Conservation (phyloP, 1,140 invertebrate species). For the Chelonus insularis region DNA sequence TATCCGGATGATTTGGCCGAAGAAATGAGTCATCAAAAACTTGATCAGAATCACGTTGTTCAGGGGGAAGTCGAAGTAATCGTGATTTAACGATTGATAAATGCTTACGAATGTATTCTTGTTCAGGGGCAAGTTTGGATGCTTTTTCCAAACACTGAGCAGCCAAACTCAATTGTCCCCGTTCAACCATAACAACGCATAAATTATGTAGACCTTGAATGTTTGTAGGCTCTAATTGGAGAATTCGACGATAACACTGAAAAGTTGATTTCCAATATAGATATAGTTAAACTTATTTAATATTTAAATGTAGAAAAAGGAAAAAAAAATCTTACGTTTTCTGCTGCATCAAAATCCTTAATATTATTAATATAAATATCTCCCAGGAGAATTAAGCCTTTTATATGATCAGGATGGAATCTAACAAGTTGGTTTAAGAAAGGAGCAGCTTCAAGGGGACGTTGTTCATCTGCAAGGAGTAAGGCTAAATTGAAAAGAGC, state of each 20-base stretch:
- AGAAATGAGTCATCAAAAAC: conserved; percentile 52
- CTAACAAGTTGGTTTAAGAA: conserved; percentile 90
- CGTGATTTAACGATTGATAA: conserved; percentile 81
- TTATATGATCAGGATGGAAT: conserved; percentile 91
- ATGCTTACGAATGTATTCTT: conserved; percentile 89
- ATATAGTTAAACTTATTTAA: no score
- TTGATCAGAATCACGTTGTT: conserved; percentile 47
- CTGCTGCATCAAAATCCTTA: conserved; percentile 90
- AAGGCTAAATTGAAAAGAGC: conserved; percentile 94
- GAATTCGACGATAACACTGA: conserved; percentile 87
- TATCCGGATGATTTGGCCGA: conserved; percentile 19
- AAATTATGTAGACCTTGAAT: conserved; percentile 94
- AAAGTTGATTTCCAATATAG: conserved; percentile 41
- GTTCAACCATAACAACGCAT: conserved; percentile 93
- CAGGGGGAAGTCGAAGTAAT: conserved; percentile 55
- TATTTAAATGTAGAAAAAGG: no score
- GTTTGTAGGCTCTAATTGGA: conserved; percentile 86
- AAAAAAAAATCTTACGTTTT: conserved; percentile 76
- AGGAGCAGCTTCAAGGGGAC: conserved; percentile 88
- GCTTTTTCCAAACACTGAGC: conserved; percentile 83
- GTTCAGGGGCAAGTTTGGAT: conserved; percentile 77
- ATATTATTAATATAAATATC: conserved; percentile 97
- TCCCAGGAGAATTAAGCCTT: conserved; percentile 90
- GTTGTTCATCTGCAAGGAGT: conserved; percentile 82
- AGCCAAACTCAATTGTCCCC: conserved; percentile 79